Evolutionary conservation across 2,888 invertebrate genomes (phyloP), one percentile per base, ranked within the genome.

Genomic region (Meta bourneti): DNA sequence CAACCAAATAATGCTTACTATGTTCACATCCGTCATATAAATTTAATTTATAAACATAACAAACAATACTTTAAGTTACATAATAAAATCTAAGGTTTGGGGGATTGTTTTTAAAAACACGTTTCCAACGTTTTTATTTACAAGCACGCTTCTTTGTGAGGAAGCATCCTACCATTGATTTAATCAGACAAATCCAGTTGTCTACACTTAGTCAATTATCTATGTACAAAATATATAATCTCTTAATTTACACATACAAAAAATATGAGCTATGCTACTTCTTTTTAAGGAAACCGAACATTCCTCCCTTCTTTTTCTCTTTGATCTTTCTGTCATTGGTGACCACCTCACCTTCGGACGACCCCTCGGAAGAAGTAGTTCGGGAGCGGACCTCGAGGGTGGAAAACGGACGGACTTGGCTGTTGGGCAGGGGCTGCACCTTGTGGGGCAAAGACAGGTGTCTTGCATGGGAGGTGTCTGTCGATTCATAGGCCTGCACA

Each of bases 221-320:
- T 16, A 61, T 16, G 20, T 69, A 69, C 80, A 19, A 82, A 89
- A 75, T 80, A 81, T 82, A 89, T 89, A 89, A 89, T 89, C 82
- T 89, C 83, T 89, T 69, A 78, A 70, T 83, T 77, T 89, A 78
- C 83, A 83, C 11, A 69, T 4, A 34, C 4, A 34, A 34, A 34
- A 34, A 34, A 34, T 34, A 34, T 34, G 34, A 34, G 54, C 16
- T 51, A 80, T 54, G 20, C 92, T 94, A 94, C 93, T 94, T 94
- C 90, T 94, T 94, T 93, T 94, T 94, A 52, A 95, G 93, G 92
- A 94, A 94, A n/a, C 94, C 92, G 34, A 89, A 94, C 93, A 94
- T 94, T 91, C 94, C 94, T 49, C 94, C 93, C 80, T 94, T 93
- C 70, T 94, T 94, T 90, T 94, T 94, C 77, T 94, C 93, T 90